These are phyloP conservation scores for Saccopteryx leptura DNA, from an alignment of 2,113 vertebrate genomes.

Conservation along the genomic window DNA sequence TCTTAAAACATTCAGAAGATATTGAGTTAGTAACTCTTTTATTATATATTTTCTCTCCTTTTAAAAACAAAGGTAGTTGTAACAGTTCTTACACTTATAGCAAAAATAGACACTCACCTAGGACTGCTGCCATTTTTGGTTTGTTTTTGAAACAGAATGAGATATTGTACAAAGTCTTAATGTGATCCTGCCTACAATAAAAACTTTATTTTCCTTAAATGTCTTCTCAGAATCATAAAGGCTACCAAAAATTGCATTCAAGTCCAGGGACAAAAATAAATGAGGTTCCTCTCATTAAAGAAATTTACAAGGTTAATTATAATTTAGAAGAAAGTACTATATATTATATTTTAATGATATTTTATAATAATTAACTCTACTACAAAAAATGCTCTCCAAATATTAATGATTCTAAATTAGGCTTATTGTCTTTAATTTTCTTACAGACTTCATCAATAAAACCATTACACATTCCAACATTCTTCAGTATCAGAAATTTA, in stretches of 20 bases:
- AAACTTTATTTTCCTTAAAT: not conserved
- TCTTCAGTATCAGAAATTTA: not conserved
- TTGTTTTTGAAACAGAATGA: not conserved
- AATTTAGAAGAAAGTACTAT: slow-evolving; percentile 8
- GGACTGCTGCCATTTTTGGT: not conserved
- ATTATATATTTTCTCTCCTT: not conserved
- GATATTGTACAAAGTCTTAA: slow-evolving; percentile 29
- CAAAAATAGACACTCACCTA: not conserved
- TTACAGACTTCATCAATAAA: not conserved
- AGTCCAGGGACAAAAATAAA: slow-evolving; percentile 64
- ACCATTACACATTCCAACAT: not conserved
- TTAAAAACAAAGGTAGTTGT: not conserved
- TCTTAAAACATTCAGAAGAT: not conserved
- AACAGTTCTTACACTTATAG: not conserved
- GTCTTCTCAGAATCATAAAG: not conserved
- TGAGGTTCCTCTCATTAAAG: slow-evolving; percentile 47
- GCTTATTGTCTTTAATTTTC: not conserved
- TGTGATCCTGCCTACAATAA: not conserved
- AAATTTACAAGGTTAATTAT: slow-evolving; percentile 74
- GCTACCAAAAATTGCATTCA: slow-evolving; percentile 55
- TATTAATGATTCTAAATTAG: not conserved
- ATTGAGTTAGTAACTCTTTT: not conserved
- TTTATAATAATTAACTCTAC: not conserved
- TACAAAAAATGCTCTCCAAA: not conserved
- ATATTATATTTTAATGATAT: not conserved